phyloP scores from a whole-genome alignment of 2,113 vertebrate species.

The Protomyctophum bolini region DNA sequence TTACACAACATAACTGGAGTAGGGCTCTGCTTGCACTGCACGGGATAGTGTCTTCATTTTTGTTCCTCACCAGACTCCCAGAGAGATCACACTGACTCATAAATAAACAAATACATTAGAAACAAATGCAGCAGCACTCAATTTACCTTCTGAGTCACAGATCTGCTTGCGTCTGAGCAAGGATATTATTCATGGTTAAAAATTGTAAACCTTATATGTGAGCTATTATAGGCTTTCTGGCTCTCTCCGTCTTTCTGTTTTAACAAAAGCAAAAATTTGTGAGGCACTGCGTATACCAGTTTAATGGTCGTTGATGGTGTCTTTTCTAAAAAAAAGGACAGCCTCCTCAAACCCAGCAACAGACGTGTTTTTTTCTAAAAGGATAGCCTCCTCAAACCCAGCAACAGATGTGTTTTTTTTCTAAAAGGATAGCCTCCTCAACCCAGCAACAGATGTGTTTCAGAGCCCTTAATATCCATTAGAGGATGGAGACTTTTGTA shows the following conservation, averaged over 20 bases:
- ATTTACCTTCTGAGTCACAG: constrained; percentile 23
- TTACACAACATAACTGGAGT: constrained; percentile 74
- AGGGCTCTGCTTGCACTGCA: constrained; percentile 71
- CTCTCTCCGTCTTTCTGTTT: neutral
- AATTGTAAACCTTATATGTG: constrained; percentile 4
- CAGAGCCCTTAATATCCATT: constrained; percentile 79
- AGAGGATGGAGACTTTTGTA: constrained; percentile 74
- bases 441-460: constrained; percentile 66
- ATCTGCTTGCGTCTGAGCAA: constrained; percentile 13
- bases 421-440: too few relatives aligned
- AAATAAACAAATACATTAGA: constrained; percentile 1
- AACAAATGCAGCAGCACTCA: constrained; percentile 23
- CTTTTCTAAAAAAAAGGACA: constrained; percentile 35
- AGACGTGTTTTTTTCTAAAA: too few relatives aligned
- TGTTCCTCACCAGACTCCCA: constrained; percentile 47
- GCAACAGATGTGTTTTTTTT: too few relatives aligned
- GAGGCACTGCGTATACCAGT: constrained; percentile 8
- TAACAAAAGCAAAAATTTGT: neutral
- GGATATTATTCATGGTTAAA: constrained; percentile 13
- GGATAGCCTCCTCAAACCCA: too few relatives aligned
- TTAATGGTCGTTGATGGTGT: constrained; percentile 28
- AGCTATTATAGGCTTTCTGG: too few relatives aligned
- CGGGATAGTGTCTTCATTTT: constrained; percentile 37
- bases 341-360: too few relatives aligned
- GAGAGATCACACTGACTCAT: constrained; percentile 19